phyloP scores from a whole-genome alignment of 1,140 invertebrate species.

The Lycorma delicatula region DNA sequence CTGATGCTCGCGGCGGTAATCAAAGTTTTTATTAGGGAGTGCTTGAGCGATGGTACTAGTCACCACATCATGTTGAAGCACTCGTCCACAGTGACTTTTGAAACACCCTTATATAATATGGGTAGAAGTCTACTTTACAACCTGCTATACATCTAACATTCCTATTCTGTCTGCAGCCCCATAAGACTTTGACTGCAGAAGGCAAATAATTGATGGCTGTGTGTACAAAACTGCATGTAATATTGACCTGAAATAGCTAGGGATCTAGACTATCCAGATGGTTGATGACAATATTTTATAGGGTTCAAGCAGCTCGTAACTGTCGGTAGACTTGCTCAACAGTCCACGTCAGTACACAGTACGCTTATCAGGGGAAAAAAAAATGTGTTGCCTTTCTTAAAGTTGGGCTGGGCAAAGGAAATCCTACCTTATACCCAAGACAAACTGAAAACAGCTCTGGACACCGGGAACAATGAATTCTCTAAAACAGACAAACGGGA shows the following conservation, averaged over 20 bases:
- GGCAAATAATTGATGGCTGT: conserved; percentile 23
- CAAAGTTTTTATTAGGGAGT: no score
- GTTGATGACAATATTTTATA: not conserved
- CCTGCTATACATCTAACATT: conserved; percentile 30
- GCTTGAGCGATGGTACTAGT: no score
- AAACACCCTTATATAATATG: conserved; percentile 36
- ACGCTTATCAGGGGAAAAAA: not conserved
- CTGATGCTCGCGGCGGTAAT: no score
- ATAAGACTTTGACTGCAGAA: conserved; percentile 19
- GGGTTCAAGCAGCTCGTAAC: not conserved
- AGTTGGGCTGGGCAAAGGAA: no score
- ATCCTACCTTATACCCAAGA: not conserved
- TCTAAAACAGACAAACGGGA: not conserved
- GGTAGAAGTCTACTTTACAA: conserved; percentile 27
- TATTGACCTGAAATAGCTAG: conserved; percentile 20
- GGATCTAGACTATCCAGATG: not conserved
- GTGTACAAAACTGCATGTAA: conserved; percentile 18
- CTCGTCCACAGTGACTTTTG: conserved; percentile 35
- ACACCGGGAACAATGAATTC: not conserved
- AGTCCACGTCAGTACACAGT: not conserved
- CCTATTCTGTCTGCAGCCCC: conserved; percentile 17
- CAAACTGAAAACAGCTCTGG: not conserved
- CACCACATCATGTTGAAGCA: no score
- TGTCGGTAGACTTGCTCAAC: not conserved
- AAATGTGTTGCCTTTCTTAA: not conserved